Conservation (phyloP, 2,888 invertebrate species). For the Colletes collaris region DNA sequence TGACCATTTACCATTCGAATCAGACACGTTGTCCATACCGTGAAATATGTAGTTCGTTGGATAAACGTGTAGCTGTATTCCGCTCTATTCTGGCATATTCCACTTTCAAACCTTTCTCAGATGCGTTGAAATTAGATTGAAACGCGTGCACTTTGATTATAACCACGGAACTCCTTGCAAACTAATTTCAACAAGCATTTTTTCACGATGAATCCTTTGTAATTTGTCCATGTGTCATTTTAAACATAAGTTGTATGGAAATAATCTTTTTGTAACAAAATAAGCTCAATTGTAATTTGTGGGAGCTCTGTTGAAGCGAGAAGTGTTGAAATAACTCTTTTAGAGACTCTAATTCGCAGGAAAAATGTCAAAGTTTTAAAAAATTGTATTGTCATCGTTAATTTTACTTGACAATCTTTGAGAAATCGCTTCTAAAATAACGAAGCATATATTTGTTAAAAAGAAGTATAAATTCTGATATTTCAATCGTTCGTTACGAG, state of each 20-base stretch:
- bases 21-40: slow-evolving; percentile 3
- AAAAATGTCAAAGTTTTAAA: too few species aligned
- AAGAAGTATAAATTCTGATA: too few species aligned
- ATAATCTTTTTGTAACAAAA: too few species aligned
- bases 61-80: background rate
- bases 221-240: background rate
- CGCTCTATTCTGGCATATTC: background rate
- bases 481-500: too few species aligned
- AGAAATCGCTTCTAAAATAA: too few species aligned
- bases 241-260: background rate
- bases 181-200: background rate
- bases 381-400: too few species aligned
- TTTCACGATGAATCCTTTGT: background rate
- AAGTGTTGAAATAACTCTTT: too few species aligned
- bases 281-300: too few species aligned
- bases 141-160: background rate
- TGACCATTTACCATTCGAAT: slow-evolving; percentile 23
- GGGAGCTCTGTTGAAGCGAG: too few species aligned
- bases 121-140: background rate
- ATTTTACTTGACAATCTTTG: too few species aligned
- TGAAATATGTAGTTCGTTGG: background rate
- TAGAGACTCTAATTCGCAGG: too few species aligned
- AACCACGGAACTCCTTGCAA: background rate
- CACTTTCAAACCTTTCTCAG: background rate
- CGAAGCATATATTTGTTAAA: too few species aligned